These are phyloP conservation scores for Limosa lapponica DNA, from an alignment of 2,797 vertebrate species.

Conservation along the genomic window DNA sequence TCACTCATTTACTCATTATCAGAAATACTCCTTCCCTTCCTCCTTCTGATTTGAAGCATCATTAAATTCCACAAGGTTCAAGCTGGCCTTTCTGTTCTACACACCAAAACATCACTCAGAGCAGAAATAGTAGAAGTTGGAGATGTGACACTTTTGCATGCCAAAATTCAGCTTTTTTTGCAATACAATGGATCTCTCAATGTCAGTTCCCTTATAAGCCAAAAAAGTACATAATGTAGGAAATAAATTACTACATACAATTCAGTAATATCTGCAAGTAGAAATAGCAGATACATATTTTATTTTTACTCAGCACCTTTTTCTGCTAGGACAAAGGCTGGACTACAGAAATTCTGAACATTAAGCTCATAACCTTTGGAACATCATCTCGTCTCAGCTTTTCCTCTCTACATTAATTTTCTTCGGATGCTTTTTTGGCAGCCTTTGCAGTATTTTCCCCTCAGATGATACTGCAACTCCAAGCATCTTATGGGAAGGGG, in stretches of 20 bases:
- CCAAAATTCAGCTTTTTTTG: background rate
- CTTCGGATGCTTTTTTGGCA: constrained; percentile 30
- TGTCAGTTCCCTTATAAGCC: background rate
- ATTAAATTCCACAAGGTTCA: background rate
- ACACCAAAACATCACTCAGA: background rate
- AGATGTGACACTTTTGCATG: background rate
- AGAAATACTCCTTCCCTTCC: background rate
- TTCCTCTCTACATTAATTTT: constrained; percentile 18
- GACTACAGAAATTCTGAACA: background rate
- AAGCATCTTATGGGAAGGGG: background rate
- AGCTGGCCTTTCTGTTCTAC: background rate
- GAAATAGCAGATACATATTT: background rate
- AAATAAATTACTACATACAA: background rate
- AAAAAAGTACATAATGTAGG: background rate
- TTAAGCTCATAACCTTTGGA: background rate
- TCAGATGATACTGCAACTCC: background rate
- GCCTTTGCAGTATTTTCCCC: background rate
- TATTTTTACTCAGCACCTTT: background rate
- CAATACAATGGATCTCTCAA: background rate
- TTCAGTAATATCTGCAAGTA: background rate
- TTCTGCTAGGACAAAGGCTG: background rate
- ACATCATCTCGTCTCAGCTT: background rate
- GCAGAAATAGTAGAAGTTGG: background rate
- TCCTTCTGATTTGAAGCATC: background rate
- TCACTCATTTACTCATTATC: background rate